phyloP scores from a whole-genome alignment of 2,797 vertebrate genomes.

The Hypotaenidia philippensis region DNA sequence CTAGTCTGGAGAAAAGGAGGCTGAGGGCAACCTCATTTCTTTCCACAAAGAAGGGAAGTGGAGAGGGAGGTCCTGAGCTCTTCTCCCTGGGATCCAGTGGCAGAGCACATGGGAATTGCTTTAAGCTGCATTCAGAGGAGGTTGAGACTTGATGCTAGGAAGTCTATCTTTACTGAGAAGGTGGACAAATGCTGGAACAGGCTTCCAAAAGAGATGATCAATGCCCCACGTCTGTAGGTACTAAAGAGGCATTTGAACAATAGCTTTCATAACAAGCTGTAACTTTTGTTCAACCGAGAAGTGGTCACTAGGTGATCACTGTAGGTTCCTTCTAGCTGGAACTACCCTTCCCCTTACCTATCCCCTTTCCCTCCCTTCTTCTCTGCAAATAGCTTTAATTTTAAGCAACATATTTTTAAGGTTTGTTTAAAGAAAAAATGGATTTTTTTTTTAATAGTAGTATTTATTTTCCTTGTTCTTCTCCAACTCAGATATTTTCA shows the following conservation, averaged over 20 bases:
- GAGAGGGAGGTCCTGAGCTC: background rate
- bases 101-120: accelerated
- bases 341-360: too few relatives aligned
- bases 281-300: background rate
- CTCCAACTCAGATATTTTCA: background rate
- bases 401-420: background rate
- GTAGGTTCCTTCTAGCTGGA: background rate
- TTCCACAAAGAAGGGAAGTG: background rate
- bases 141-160: background rate
- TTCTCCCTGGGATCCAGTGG: background rate
- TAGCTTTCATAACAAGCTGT: background rate
- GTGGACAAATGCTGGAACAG: background rate
- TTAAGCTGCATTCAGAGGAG: background rate
- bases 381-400: background rate
- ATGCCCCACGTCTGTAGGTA: too few relatives aligned
- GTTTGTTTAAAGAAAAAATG: background rate
- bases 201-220: background rate
- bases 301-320: too few relatives aligned
- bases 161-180: background rate
- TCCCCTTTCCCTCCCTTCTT: too few relatives aligned
- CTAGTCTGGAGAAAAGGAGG: too few relatives aligned
- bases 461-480: background rate
- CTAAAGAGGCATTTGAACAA: background rate
- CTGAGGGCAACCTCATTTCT: background rate
- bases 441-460: background rate